Evolutionary conservation across 2,888 invertebrate genomes (phyloP), one percentile per base, ranked within the genome.

Genomic region (Rhagonycha fulva): DNA sequence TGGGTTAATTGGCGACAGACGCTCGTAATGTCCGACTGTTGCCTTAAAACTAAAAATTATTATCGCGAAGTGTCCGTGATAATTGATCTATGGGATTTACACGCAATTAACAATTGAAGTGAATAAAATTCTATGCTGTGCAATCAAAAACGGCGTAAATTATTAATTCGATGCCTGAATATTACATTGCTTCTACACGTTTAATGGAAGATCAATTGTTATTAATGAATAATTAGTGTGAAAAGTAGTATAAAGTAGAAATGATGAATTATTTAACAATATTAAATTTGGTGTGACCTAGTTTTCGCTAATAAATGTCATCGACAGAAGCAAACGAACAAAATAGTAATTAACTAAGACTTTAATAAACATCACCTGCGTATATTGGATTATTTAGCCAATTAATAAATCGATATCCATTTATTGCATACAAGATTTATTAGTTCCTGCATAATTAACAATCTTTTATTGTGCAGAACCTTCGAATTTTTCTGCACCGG

Each of bases 341-440:
- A 75, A 70, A 75, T 75, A 67, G 71, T 75, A 75, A 75, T 75
- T 75, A 75, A 71, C 74, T 75, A 30, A 47, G 70, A 63, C 74
- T 74, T 60, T 28, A 62, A 24, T 47, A 70, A 67, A 70, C 74
- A 70, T 75, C 71, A 75, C 74, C 74, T 75, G 70, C 61, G 71
- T 75, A 75, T 75, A 71, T 24, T 63, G 12, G 63, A 47, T 75
- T 68, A 66, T 72, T 63, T 67, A 61, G 60, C 72, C 72, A 75
- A 75, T 75, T 75, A 75, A 75, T 32, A 60, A 72, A 72, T 75
- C 75, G 63, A 75, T 75, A 75, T 75, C 60, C 72, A 63, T 47
- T 47, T 47, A 47, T 47, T n/a, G 47, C 47, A 47, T 47, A 47
- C 47, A 47, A 47, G 47, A 47, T 47, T 47, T 47, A 47, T 47